A percentile compares a stretch with the other conserved stretches of the same genome.
phyloP scores from a whole-genome alignment of 2,888 invertebrate genomes.

The Myathropa florea region DNA sequence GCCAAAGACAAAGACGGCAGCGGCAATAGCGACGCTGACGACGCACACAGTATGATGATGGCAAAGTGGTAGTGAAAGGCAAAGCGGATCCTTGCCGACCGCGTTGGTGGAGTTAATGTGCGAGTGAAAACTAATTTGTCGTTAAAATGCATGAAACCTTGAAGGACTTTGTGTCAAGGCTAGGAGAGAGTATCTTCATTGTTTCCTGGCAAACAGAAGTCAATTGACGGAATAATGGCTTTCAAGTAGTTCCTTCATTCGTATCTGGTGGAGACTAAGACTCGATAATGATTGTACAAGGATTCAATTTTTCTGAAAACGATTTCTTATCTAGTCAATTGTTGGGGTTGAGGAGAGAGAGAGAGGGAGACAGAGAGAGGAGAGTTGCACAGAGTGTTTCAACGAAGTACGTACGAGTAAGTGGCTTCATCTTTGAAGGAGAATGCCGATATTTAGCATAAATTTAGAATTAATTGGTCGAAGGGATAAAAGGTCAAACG shows the following conservation, averaged over 20 bases:
- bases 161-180: neutral
- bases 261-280: neutral
- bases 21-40: neutral
- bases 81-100: slow-evolving; percentile 3
- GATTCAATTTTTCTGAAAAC: neutral
- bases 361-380: neutral
- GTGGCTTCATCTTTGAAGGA: neutral
- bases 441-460: neutral
- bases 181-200: neutral
- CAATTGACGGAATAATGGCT: neutral
- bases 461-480: neutral
- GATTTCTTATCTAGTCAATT: neutral
- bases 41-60: no score
- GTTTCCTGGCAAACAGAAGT: neutral
- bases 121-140: slow-evolving; percentile 41
- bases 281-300: neutral
- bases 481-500: neutral
- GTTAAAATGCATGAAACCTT: slow-evolving; percentile 61
- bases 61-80: no score
- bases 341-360: no score
- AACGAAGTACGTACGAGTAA: no score
- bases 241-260: neutral
- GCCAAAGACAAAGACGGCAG: neutral
- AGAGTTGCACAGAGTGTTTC: no score
- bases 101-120: slow-evolving; percentile 5